These are phyloP conservation scores for Rhinatrema bivittatum DNA, from an alignment of 2,797 vertebrate genomes.

Conservation along the genomic window DNA sequence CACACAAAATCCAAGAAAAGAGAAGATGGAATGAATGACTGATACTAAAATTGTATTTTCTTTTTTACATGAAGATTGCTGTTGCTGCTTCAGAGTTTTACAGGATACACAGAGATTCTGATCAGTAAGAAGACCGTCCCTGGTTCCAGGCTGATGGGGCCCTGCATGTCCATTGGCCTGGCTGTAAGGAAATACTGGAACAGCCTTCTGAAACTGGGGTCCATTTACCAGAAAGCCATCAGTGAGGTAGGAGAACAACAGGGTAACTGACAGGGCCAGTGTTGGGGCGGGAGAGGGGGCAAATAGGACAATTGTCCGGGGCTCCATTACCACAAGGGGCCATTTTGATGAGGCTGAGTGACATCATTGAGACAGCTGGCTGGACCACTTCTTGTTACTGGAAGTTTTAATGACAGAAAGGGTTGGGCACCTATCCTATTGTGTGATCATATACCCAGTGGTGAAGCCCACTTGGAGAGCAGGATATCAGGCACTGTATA, in stretches of 20 bases:
- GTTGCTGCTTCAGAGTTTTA: slow-evolving; percentile 85
- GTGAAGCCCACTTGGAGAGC: no score
- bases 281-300: no score
- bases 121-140: slow-evolving; percentile 27
- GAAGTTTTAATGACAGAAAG: no score
- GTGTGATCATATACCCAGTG: no score
- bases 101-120: slow-evolving; percentile 53
- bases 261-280: no score
- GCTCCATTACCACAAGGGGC: no score
- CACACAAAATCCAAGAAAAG: background rate
- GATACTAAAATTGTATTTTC: background rate
- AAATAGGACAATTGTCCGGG: no score
- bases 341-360: no score
- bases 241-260: slow-evolving; percentile 33
- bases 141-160: slow-evolving; percentile 17
- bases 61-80: slow-evolving; percentile 58
- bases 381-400: background rate
- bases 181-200: slow-evolving; percentile 74
- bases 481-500: no score
- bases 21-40: fast-evolving
- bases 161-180: slow-evolving; percentile 75
- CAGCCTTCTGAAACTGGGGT: slow-evolving; percentile 59
- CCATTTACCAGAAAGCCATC: slow-evolving; percentile 27
- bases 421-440: no score
- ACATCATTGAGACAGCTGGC: no score